phyloP scores from a whole-genome alignment of 2,113 vertebrate genomes.

The Ondatra zibethicus region DNA sequence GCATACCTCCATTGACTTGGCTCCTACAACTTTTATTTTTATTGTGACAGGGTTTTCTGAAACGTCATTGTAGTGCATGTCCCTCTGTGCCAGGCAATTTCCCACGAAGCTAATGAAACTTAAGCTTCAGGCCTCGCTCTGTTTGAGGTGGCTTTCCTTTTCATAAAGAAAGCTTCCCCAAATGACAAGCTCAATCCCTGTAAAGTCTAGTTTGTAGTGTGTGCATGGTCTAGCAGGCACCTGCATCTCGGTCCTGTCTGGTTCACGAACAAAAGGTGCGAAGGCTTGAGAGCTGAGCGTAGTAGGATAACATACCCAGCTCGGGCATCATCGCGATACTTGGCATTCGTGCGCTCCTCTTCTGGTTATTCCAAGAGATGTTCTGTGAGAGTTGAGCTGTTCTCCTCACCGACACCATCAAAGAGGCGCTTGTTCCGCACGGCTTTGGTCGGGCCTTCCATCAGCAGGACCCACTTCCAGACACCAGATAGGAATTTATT shows the following conservation, averaged over 20 bases:
- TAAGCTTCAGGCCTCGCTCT: background rate
- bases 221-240: fast-evolving
- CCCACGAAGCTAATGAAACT: background rate
- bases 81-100: background rate
- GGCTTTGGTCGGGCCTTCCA: fast-evolving
- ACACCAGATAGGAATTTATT: background rate
- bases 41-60: background rate
- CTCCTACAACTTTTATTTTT: background rate
- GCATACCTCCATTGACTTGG: background rate
- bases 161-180: background rate
- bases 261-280: background rate
- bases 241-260: background rate
- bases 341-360: background rate
- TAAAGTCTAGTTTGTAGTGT: background rate
- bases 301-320: background rate
- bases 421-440: background rate
- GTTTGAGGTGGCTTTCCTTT: background rate
- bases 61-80: background rate
- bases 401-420: background rate
- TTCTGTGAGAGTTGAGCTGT: background rate
- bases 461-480: background rate
- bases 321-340: background rate
- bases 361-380: background rate
- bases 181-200: background rate
- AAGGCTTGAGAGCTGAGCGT: background rate